These are phyloP conservation scores for Parotia lawesii DNA, from an alignment of 2,113 vertebrate species.

Conservation along the genomic window DNA sequence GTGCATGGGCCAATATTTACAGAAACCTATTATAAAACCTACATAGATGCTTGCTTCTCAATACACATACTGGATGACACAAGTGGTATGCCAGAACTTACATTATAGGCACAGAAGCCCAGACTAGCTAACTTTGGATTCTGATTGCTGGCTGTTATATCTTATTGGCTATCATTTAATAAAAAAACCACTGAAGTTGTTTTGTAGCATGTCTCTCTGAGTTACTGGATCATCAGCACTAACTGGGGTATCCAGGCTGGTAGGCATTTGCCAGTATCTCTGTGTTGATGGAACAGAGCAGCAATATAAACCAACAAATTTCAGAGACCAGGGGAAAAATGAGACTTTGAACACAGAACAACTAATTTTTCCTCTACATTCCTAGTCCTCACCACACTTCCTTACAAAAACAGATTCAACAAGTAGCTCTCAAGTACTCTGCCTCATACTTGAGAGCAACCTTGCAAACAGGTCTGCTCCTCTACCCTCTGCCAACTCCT, in stretches of 20 bases:
- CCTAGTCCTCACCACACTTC: background rate
- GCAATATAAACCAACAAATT: background rate
- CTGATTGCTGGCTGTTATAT: background rate
- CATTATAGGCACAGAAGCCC: background rate
- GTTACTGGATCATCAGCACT: background rate
- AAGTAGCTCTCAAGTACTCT: background rate
- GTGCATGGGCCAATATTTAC: background rate
- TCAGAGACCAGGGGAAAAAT: background rate
- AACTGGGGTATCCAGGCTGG: background rate
- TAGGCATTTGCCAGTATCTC: background rate
- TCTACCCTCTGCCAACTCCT: background rate
- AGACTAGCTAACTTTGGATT: background rate
- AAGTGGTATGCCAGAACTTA: background rate
- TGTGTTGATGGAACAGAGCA: background rate
- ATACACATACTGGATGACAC: background rate
- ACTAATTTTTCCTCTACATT: background rate
- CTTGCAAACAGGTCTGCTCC: background rate
- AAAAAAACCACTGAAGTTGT: background rate
- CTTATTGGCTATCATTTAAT: background rate
- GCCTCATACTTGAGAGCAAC: background rate
- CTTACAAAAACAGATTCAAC: background rate
- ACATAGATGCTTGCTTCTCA: background rate
- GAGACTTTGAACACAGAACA: background rate
- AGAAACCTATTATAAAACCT: background rate
- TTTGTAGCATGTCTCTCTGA: background rate